Percentiles rank a stretch among this genome's conserved stretches.
Evolutionary conservation across 2,888 invertebrate species (phyloP).

Genomic region (Entomobrya multifasciata): DNA sequence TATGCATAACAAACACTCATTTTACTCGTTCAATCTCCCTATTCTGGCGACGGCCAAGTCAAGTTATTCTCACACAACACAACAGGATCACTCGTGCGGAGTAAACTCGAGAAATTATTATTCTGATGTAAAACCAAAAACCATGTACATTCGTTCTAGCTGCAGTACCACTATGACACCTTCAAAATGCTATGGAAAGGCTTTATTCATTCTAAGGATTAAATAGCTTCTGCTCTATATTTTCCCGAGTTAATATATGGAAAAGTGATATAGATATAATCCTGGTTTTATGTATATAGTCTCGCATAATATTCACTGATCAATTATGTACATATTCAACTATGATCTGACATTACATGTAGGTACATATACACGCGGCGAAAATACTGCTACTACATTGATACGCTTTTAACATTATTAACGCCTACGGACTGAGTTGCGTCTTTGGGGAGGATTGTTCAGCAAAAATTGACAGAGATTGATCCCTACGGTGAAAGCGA

Average conservation of each 20-base stretch:
- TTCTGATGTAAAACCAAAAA: conserved; percentile 33
- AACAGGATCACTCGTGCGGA: conserved; percentile 34
- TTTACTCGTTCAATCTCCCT: conserved; percentile 31
- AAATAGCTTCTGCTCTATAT: too few species aligned
- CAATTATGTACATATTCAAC: not conserved
- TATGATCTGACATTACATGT: not conserved
- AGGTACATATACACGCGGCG: not conserved
- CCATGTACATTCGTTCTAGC: not conserved
- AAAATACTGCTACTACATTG: conserved; percentile 33
- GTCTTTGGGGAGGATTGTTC: conserved; percentile 60
- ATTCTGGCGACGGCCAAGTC: too few species aligned
- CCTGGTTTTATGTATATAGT: not conserved
- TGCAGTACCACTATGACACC: conserved; percentile 13
- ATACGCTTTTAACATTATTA: conserved; percentile 66
- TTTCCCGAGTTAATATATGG: not conserved
- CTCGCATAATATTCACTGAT: not conserved
- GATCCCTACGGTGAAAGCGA: conserved; percentile 58
- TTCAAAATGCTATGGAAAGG: conserved; percentile 26
- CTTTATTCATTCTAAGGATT: conserved; percentile 30
- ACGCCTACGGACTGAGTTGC: conserved; percentile 37
- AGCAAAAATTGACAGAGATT: conserved; percentile 69
- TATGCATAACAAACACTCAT: conserved; percentile 39
- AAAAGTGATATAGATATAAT: not conserved
- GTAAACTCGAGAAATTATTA: conserved; percentile 36
- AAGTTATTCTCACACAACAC: too few species aligned